Percentiles rank a stretch among this genome's conserved stretches.
Conservation (phyloP, 2,113 vertebrate genomes). For the Ammospiza nelsoni region DNA sequence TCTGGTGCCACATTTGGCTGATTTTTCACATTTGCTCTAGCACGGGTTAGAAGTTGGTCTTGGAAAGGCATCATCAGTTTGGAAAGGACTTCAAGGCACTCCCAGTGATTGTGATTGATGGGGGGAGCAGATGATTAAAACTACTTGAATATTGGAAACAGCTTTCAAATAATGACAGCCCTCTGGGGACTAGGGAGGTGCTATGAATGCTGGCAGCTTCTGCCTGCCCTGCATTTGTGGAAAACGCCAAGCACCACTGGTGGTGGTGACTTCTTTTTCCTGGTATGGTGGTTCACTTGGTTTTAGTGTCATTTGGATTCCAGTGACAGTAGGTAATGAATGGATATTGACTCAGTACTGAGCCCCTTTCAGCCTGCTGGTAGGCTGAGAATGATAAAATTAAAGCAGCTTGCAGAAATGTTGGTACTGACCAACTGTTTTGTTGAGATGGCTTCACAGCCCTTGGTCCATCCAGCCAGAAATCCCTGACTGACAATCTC, state of each 20-base stretch:
- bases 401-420: background rate
- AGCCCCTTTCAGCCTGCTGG: background rate
- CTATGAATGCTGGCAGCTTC: background rate
- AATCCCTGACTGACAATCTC: background rate
- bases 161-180: background rate
- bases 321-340: background rate
- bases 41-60: background rate
- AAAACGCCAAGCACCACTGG: background rate
- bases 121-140: background rate
- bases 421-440: background rate
- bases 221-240: background rate
- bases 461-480: background rate
- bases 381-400: background rate
- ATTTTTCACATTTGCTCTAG: background rate
- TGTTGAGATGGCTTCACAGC: background rate
- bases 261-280: background rate
- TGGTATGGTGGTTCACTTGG: background rate
- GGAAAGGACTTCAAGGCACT: background rate
- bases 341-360: rapidly evolving
- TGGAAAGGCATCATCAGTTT: constrained; percentile 4
- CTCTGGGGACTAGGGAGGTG: background rate
- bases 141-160: background rate
- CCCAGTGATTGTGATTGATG: background rate
- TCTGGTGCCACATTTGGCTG: background rate
- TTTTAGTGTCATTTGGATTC: background rate